Percentiles rank a stretch among this genome's conserved stretches.
Evolutionary conservation across 2,113 vertebrate genomes (phyloP).

Genomic region (human (Homo sapiens)): GRCh38 chr11:109587501-109588000

Average conservation of each 20-base stretch:
- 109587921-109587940: slow-evolving; percentile 60
- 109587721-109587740: not conserved
- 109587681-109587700: not conserved
- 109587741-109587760: not conserved
- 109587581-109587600: not conserved
- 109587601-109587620: not conserved
- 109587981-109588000: slow-evolving; percentile 39
- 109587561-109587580: not conserved
- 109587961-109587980: slow-evolving; percentile 58
- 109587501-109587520: not conserved
- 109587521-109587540: not conserved
- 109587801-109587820: not conserved
- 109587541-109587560: not conserved
- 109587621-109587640: not conserved
- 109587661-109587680: not conserved
- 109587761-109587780: not conserved
- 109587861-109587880: not conserved
- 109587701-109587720: not conserved
- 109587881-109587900: not conserved
- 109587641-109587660: not conserved
- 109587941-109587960: slow-evolving; percentile 52
- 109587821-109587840: slow-evolving; percentile 15
- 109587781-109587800: not conserved
- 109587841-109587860: not conserved
- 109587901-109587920: slow-evolving; percentile 35